Evolutionary conservation across 2,888 invertebrate genomes (phyloP), one percentile per base, ranked within the genome.

Genomic region (Drosophila setosimentum): DNA sequence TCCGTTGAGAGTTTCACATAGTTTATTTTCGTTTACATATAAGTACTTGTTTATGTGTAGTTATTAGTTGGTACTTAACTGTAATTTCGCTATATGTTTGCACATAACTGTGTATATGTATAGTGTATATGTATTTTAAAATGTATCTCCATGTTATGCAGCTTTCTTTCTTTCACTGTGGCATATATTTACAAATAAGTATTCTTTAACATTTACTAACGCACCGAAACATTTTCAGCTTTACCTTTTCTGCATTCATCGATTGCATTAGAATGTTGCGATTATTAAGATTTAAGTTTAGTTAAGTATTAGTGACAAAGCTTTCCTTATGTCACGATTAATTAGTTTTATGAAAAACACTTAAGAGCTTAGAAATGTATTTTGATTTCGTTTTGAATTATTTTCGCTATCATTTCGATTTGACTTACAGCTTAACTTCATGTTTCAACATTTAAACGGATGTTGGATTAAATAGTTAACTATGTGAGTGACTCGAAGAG

Each of bases 311-410:
- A 37, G 78, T 33, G 79, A 62, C 79, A 57, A 78, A 68, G 82
- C 64, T 74, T 73, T 53, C 79, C 82, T 78, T 62, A 32, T 60
- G 74, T 54, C 79, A 73, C 73, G 57, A 50, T 82, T 72, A 72
- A 54, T 68, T 76, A 65, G 53, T 51, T 59, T 72, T 69, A 83
- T 78, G 91, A 80, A 83, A 84, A 86, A 86, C 85, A 90, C 82
- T 90, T 87, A 89, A 89, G 70, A 81, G 78, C 85, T 86, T 86
- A 90, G 89, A 89, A 78, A 81, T 90, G 87, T 90, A 86, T 86
- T 85, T 85, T 85, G 85, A 85, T 85, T 86, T 90, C 42, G 73
- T 74, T 87, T 80, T 73, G 60, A 66, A 80, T 69, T 83, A 85
- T 67, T 58, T 35, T 49, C 48, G 48, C 51, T 77, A 76, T 51